Base-by-base conservation (phyloP, 1,140 invertebrate genomes). In the Camponotus vicinus region DNA sequence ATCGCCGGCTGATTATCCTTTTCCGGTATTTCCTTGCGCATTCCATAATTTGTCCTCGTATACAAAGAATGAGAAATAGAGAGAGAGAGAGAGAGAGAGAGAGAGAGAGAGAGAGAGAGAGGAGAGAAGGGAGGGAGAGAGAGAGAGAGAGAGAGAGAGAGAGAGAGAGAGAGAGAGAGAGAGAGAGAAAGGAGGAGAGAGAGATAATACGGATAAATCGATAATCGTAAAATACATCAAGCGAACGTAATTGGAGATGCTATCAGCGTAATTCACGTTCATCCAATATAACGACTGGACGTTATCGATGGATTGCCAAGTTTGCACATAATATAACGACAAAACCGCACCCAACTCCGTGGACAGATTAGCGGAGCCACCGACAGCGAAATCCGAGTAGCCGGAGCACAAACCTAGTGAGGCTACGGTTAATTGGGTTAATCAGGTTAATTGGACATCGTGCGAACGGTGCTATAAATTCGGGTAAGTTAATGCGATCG, bases 361-460 rank as follows among this genome's bases (percentile, higher is more conserved):
- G 67, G 85, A 86, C 85, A 83, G 67, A 69, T 83, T 52, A 85
- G 75, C 59, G 61, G 82, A 45, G 66, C 69, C 67, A 55, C 49
- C 52, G 66, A 66, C 79, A 83, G 79, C 57, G 69, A 83, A 86
- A 86, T 86, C 61, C 79, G 79, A 86, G 79, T 73, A 64, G 63
- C 61, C 55, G 59, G 49, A 66, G 70, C 80, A 84, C 82, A 73
- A 84, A 52, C 67, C 84, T 32, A 8, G n/a, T 34, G 55, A 73
- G 78, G 21, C 52, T 63, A 69, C 27, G 52, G 71, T 78, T 89
- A 89, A 89, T 88, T 80, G 76, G 61, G 85, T 78, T 76, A 83
- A 83, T 86, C 57, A 84, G 66, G 84, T 89, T 89, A 89, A 89
- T 89, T 89, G 73, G 71, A 89, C 34, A 61, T 42, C 13, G 37